These are phyloP conservation scores for Irena cyanogastra DNA, from an alignment of 2,113 vertebrate genomes.

Conservation along the genomic window DNA sequence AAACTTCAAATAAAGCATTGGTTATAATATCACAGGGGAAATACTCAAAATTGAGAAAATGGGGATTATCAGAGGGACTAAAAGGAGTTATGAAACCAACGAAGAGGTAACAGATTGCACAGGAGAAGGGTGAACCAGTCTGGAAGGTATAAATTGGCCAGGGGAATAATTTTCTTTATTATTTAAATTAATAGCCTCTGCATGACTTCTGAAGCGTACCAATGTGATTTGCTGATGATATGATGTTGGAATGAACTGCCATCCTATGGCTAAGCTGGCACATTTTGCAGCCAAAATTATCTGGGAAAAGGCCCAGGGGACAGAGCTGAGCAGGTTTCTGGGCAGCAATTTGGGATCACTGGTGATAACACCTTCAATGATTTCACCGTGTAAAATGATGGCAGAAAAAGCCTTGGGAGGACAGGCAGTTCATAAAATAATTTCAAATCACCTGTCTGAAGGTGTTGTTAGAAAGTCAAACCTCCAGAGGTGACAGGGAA, in stretches of 20 bases:
- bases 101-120: neutral
- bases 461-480: neutral
- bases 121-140: neutral
- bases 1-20: neutral
- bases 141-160: neutral
- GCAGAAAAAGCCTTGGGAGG: neutral
- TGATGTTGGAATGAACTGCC: neutral
- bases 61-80: neutral
- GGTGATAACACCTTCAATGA: neutral
- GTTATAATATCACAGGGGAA: neutral
- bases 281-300: neutral
- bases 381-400: neutral
- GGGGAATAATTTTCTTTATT: constrained; percentile 17
- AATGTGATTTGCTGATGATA: neutral
- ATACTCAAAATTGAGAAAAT: neutral
- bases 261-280: neutral
- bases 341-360: neutral
- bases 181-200: constrained; percentile 19
- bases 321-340: neutral
- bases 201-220: neutral
- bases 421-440: neutral
- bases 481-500: neutral
- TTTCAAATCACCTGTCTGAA: neutral
- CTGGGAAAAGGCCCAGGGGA: accelerated
- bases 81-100: neutral